Base-by-base conservation (phyloP, 2,888 invertebrate species). In the Scrobipalpa costella region DNA sequence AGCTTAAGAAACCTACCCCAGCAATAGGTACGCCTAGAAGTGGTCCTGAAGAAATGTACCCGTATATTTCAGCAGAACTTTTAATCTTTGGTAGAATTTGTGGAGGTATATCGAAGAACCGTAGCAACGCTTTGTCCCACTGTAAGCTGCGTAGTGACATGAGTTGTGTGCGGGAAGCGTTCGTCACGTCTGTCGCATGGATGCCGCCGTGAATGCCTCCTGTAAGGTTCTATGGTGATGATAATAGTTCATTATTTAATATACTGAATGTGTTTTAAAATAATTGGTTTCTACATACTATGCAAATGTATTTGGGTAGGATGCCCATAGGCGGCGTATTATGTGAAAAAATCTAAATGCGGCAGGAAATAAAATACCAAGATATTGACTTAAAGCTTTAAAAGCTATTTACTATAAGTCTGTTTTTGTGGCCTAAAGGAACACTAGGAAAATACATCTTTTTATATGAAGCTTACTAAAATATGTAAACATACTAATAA, bases 101-200 rank as follows among this genome's bases (percentile, higher is more conserved):
- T 79, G 92, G 86, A 7, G 98, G 97, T 83, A 99, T 95, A 70
- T 95, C 94, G 85, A 99, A 99, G 82, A 98, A 98, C 62, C 95
- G 93, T 80, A 98, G 94, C 36, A 99, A 88, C 67, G 95, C 92
- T n/a, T 93, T 92, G 84, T 99, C 98, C 98, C 98, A 99, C 73
- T 96, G 92, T 36, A 97, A 88, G n/a, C 94, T 95, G 70, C 94
- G 94, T 61, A 99, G 92, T 80, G 98, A 98, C 98, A 99, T 98
- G 0, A 99, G 92, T 93, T 98, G 96, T 7, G 99, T 99, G 69
- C 99, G 93, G 36, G 98, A 98, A 11, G 99, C 99, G 86, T 99
- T 99, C 38, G 98, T 98, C 0, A 99, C 98, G 86, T 99, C 99
- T 0, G 99, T 99, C 0, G 96, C 89, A 81, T 99, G 98, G 7